phyloP scores from a whole-genome alignment of 1,140 invertebrate genomes.

The Papilio polyxenes region DNA sequence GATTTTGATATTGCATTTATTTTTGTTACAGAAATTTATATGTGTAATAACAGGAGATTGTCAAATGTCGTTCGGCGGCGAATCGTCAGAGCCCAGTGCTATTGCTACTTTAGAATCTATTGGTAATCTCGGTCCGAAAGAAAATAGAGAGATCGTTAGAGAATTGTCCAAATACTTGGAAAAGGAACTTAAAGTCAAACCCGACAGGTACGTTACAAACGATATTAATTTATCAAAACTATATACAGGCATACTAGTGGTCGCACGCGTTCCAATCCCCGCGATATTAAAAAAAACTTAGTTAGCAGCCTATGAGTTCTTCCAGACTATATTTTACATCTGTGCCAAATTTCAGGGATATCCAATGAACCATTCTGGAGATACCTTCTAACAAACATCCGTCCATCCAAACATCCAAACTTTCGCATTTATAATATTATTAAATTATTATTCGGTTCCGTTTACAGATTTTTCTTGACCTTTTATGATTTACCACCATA shows the following conservation, averaged over 20 bases:
- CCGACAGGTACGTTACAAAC: constrained; percentile 51
- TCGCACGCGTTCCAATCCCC: too few species aligned
- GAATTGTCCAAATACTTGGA: constrained; percentile 56
- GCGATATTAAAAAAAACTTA: too few species aligned
- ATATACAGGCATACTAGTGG: neutral
- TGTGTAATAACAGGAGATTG: constrained; percentile 56
- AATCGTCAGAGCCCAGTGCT: constrained; percentile 50
- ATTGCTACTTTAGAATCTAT: constrained; percentile 65
- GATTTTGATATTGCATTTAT: neutral
- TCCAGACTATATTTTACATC: too few species aligned
- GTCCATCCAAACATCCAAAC: too few species aligned
- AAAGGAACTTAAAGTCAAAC: constrained; percentile 56
- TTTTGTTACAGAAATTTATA: constrained; percentile 56
- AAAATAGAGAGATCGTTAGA: constrained; percentile 56
- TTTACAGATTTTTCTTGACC: constrained; percentile 62
- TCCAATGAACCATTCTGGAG: too few species aligned
- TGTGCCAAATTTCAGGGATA: too few species aligned
- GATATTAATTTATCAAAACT: neutral
- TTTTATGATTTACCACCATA: constrained; percentile 56
- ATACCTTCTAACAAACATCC: too few species aligned
- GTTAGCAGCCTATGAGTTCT: too few species aligned
- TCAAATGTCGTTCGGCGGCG: constrained; percentile 49
- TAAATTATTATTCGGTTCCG: constrained; percentile 27
- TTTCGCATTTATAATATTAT: too few species aligned
- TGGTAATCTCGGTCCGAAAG: constrained; percentile 57